Conservation (phyloP, 2,888 invertebrate genomes). For the Tetragonula carbonaria region DNA sequence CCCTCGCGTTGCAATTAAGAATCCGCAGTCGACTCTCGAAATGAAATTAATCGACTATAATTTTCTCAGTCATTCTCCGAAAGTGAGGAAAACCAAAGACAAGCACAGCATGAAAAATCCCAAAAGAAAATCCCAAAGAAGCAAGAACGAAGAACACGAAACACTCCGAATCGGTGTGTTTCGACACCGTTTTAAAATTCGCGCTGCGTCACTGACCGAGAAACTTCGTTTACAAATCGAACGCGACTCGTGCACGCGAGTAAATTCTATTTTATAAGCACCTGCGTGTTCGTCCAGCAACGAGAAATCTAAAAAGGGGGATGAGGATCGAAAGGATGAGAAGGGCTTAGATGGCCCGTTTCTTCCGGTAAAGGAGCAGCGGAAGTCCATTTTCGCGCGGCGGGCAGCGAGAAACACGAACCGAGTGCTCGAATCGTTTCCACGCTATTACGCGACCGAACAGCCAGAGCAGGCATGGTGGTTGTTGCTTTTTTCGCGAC, state of each 20-base stretch:
- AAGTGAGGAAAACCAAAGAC: no score
- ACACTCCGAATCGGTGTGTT: no score
- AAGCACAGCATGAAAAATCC: no score
- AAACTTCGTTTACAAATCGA: background rate
- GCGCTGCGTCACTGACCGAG: no score
- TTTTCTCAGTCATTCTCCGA: no score
- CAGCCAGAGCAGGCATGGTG: background rate
- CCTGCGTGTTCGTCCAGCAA: background rate
- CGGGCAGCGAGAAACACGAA: slow-evolving; percentile 22
- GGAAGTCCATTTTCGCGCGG: slow-evolving; percentile 10
- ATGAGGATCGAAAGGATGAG: background rate
- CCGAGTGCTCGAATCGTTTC: slow-evolving; percentile 26
- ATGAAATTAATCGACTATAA: no score
- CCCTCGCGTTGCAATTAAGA: no score
- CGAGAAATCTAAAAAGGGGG: background rate
- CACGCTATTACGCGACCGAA: slow-evolving; percentile 31
- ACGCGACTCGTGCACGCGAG: background rate
- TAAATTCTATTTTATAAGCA: slow-evolving; percentile 16
- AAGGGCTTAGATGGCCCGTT: background rate
- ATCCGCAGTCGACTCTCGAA: no score
- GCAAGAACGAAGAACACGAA: no score
- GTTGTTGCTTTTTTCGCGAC: slow-evolving; percentile 14
- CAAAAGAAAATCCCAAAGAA: no score
- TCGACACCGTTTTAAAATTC: no score
- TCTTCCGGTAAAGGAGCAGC: background rate